A percentile compares a stretch with the other conserved stretches of the same genome.
phyloP scores from a whole-genome alignment of 2,797 vertebrate genomes.

The Nothura maculosa region DNA sequence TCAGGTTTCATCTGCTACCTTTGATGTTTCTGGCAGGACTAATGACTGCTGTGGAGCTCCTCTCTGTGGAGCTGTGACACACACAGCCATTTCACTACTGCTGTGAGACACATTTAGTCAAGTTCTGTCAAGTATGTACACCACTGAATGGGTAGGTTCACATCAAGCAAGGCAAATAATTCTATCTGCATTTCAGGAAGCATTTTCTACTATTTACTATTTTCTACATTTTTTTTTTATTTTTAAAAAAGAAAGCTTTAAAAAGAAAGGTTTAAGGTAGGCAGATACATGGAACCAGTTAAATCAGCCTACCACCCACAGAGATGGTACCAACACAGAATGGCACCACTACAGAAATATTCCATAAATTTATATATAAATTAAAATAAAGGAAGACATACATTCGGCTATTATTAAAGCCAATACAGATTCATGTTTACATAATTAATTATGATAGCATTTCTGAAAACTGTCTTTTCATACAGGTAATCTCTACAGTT shows the following conservation, averaged over 20 bases:
- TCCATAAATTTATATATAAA: not conserved
- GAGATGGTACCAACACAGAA: too few species aligned
- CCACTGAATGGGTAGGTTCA: not conserved
- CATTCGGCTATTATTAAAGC: not conserved
- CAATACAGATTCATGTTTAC: not conserved
- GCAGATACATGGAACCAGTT: not conserved
- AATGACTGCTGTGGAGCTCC: slow-evolving; percentile 48
- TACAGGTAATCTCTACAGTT: not conserved
- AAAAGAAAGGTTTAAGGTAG: not conserved
- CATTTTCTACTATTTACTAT: not conserved
- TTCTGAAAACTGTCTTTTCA: not conserved
- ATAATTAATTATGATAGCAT: not conserved
- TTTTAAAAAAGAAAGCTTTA: too few species aligned
- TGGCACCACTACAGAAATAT: not conserved
- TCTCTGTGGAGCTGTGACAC: slow-evolving; percentile 62
- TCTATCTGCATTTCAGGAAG: slow-evolving; percentile 12
- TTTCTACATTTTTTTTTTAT: not conserved
- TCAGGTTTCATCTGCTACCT: slow-evolving; percentile 44
- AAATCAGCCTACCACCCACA: not conserved
- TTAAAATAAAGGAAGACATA: not conserved
- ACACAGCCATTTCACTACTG: slow-evolving; percentile 51
- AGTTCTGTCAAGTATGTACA: slow-evolving; percentile 19
- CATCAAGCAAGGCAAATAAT: not conserved
- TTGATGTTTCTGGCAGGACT: slow-evolving; percentile 65
- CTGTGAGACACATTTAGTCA: slow-evolving; percentile 34